Evolutionary conservation across 2,797 vertebrate genomes (phyloP).

Genomic region (Chiloscyllium punctatum): DNA sequence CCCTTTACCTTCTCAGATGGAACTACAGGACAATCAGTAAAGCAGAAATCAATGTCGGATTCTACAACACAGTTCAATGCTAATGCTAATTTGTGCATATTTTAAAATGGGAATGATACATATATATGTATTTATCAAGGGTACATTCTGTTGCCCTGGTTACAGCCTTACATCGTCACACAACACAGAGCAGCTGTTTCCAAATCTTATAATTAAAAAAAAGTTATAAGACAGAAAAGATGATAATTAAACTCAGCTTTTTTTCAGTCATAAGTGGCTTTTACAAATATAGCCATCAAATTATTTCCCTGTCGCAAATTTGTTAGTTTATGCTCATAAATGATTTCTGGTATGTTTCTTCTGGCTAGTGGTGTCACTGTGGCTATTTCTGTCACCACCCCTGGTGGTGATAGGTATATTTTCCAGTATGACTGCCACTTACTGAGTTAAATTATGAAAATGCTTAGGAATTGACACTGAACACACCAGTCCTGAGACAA

Average conservation of each 20-base stretch:
- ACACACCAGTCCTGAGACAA: neutral
- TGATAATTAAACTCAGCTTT: slow-evolving; percentile 22
- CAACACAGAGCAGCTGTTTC: slow-evolving; percentile 30
- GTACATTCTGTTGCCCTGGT: neutral
- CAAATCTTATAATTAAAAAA: slow-evolving; percentile 14
- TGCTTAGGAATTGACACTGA: neutral
- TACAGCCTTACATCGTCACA: neutral
- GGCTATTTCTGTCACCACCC: neutral
- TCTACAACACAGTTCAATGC: neutral
- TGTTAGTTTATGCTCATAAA: neutral
- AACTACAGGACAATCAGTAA: neutral
- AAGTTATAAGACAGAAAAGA: slow-evolving; percentile 18
- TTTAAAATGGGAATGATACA: neutral
- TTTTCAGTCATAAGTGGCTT: neutral
- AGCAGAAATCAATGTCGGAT: neutral
- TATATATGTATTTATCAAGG: slow-evolving; percentile 11
- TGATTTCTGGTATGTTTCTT: neutral
- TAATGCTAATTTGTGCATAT: neutral
- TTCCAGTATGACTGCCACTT: neutral
- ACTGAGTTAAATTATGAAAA: neutral
- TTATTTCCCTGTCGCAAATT: neutral
- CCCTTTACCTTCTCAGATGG: neutral
- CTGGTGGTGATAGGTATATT: neutral
- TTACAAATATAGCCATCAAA: neutral
- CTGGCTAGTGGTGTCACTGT: too few species aligned